phyloP scores from a whole-genome alignment of 2,888 invertebrate species.

The Scaptomyza cyrtandrae region DNA sequence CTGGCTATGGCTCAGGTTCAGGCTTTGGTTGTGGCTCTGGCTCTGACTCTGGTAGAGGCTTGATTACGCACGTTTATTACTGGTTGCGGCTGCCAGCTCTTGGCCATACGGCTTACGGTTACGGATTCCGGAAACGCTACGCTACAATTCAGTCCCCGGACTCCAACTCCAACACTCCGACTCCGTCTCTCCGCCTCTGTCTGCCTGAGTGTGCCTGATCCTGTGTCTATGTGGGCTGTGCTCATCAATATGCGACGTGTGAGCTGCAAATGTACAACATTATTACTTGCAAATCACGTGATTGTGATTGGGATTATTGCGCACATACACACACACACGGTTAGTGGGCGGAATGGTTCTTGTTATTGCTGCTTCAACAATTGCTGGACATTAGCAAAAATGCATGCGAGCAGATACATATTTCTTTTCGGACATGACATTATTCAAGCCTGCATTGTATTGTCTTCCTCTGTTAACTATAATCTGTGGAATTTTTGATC shows the following conservation, averaged over 20 bases:
- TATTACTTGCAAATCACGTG: slow-evolving; percentile 80
- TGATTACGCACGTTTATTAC: slow-evolving; percentile 79
- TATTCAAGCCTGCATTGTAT: not conserved
- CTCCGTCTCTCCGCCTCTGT: not conserved
- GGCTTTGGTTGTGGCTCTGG: not conserved
- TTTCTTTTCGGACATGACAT: slow-evolving; percentile 5
- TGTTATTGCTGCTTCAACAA: slow-evolving; percentile 21
- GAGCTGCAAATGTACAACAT: slow-evolving; percentile 74
- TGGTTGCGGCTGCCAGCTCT: slow-evolving; percentile 42
- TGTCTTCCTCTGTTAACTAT: too few species aligned
- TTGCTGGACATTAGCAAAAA: slow-evolving; percentile 43
- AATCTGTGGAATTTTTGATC: not conserved
- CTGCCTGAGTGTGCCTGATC: slow-evolving; percentile 1
- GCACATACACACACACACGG: slow-evolving; percentile 28
- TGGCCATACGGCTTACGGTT: slow-evolving; percentile 38
- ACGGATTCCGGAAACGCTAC: slow-evolving; percentile 39
- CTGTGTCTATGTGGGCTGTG: slow-evolving; percentile 12
- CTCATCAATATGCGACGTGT: slow-evolving; percentile 75
- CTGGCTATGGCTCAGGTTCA: slow-evolving; percentile 6
- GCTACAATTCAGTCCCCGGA: slow-evolving; percentile 7
- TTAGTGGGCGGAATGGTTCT: slow-evolving; percentile 10
- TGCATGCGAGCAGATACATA: slow-evolving; percentile 19
- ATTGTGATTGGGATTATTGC: slow-evolving; percentile 73
- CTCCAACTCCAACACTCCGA: not conserved
- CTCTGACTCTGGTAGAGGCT: slow-evolving; percentile 36